Conservation (phyloP, 2,888 invertebrate genomes). For the Scotopteryx bipunctaria region DNA sequence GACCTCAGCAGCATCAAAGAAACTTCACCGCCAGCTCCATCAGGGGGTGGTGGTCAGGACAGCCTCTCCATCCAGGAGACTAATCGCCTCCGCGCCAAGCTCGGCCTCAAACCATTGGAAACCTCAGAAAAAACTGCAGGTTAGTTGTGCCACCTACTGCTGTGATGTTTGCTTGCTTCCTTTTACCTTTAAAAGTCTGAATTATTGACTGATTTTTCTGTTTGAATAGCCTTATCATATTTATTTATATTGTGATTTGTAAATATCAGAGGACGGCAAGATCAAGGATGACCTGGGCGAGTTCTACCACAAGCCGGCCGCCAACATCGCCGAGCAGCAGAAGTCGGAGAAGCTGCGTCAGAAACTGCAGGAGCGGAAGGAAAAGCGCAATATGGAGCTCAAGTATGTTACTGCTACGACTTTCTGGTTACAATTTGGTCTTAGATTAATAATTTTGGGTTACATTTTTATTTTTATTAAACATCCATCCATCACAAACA, state of each 20-base stretch:
- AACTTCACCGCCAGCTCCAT: slow-evolving; percentile 51
- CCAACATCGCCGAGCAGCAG: slow-evolving; percentile 88
- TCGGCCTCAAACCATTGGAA: slow-evolving; percentile 96
- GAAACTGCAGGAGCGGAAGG: slow-evolving; percentile 89
- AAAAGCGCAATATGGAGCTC: slow-evolving; percentile 89
- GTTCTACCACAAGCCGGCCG: slow-evolving; percentile 94
- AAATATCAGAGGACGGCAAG: slow-evolving; percentile 70
- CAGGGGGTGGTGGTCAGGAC: slow-evolving; percentile 72
- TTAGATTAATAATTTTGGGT: no score
- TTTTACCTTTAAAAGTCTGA: no score
- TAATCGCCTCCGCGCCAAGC: slow-evolving; percentile 94
- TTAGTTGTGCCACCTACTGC: no score
- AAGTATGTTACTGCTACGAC: slow-evolving; percentile 66
- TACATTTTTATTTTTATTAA: no score
- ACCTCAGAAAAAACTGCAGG: slow-evolving; percentile 76
- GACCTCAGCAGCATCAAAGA: slow-evolving; percentile 35
- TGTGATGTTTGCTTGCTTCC: no score
- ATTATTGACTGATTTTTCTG: no score
- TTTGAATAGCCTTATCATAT: no score
- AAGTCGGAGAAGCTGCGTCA: slow-evolving; percentile 92
- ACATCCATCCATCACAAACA: no score
- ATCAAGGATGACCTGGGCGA: slow-evolving; percentile 87
- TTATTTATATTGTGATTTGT: background rate
- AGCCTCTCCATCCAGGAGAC: slow-evolving; percentile 91
- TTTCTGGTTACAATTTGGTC: no score